Percentiles rank a stretch among this genome's conserved stretches.
Evolutionary conservation across 2,797 vertebrate genomes (phyloP).

Genomic region (Euphonia xanthogaster): DNA sequence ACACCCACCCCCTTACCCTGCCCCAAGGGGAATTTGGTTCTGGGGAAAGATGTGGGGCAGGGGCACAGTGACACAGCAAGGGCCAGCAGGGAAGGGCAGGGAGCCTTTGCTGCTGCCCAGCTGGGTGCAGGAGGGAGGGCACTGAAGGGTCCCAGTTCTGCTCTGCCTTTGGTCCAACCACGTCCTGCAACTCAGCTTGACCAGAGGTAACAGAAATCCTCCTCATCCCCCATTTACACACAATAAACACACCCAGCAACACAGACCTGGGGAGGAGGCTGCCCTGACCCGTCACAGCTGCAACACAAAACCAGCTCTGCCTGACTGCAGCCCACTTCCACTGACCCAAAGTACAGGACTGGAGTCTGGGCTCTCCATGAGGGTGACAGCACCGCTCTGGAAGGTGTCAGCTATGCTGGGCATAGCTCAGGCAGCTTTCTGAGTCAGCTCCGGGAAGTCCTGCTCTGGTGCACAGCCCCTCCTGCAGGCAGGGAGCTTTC

Average conservation of each 20-base stretch:
- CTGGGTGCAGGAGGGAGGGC: neutral
- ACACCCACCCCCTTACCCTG: neutral
- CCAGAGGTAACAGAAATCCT: neutral
- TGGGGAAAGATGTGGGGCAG: neutral
- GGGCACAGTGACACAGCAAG: neutral
- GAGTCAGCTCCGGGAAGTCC: neutral
- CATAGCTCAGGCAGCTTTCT: neutral
- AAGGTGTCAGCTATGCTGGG: neutral
- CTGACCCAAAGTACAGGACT: neutral
- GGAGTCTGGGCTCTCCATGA: accelerated
- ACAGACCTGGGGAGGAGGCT: neutral
- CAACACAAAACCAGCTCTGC: accelerated
- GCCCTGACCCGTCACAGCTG: neutral
- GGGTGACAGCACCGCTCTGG: neutral
- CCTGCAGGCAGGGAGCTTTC: neutral
- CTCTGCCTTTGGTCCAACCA: neutral
- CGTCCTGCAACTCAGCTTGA: neutral
- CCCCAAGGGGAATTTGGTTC: too few species aligned
- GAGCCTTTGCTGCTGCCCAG: neutral
- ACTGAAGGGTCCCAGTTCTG: neutral
- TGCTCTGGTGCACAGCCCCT: neutral
- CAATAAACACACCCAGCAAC: neutral
- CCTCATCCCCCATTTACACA: neutral
- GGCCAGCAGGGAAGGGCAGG: neutral
- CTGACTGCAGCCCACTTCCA: neutral